A percentile compares a stretch with the other conserved stretches of the same genome.
These are phyloP conservation scores for Pachyrhynchus sulphureomaculatus DNA, from an alignment of 1,140 invertebrate species.

Conservation along the genomic window DNA sequence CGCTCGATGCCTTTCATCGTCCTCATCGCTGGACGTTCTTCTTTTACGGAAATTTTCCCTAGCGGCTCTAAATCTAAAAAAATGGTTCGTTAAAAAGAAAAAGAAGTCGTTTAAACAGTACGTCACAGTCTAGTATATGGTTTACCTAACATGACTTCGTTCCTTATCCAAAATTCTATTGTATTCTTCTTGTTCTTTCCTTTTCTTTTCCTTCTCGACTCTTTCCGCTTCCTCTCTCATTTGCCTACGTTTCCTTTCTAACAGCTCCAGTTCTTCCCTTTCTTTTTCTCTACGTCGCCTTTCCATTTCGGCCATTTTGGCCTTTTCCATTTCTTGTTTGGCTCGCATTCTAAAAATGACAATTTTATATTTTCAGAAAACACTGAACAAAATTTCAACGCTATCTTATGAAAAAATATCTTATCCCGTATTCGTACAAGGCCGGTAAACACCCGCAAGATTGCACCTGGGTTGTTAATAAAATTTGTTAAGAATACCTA, in stretches of 20 bases:
- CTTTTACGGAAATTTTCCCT: slow-evolving; percentile 31
- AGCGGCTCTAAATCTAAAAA: slow-evolving; percentile 27
- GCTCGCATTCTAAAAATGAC: slow-evolving; percentile 48
- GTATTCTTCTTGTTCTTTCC: slow-evolving; percentile 48
- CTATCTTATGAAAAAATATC: too few relatives aligned
- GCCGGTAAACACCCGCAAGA: too few relatives aligned
- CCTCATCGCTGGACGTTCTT: slow-evolving; percentile 26
- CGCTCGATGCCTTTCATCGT: slow-evolving; percentile 12
- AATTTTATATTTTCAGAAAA: too few relatives aligned
- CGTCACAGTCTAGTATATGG: neutral
- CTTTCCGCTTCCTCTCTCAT: slow-evolving; percentile 51
- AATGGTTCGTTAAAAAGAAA: too few relatives aligned
- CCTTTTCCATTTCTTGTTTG: slow-evolving; percentile 52
- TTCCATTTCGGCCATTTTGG: slow-evolving; percentile 56
- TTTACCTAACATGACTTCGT: slow-evolving; percentile 44
- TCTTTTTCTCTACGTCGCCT: slow-evolving; percentile 53
- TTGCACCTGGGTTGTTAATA: too few relatives aligned
- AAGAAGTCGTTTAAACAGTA: too few relatives aligned
- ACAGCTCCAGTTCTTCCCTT: slow-evolving; percentile 48
- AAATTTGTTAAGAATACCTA: too few relatives aligned
- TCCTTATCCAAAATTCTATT: slow-evolving; percentile 46
- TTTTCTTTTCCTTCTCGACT: slow-evolving; percentile 46
- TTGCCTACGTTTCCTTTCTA: slow-evolving; percentile 44
- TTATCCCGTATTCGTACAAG: too few relatives aligned
- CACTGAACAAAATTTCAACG: too few relatives aligned